Evolutionary conservation across 2,888 invertebrate species (phyloP).

Genomic region (Crematogaster levior): DNA sequence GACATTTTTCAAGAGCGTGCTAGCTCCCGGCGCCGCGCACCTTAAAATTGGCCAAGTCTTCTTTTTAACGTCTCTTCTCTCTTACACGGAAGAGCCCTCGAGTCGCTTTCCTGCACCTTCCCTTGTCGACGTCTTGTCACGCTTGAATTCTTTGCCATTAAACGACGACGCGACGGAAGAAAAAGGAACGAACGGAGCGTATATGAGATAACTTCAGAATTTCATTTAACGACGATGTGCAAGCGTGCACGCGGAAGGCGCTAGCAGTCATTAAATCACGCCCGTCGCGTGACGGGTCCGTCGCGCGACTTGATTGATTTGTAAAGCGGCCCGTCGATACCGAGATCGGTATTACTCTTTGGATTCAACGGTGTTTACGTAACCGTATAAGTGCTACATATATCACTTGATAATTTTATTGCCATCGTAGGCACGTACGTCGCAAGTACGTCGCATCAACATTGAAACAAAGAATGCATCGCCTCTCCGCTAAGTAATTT

Average conservation of each 20-base stretch:
- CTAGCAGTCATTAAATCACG: constrained; percentile 43
- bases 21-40: constrained; percentile 63
- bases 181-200: constrained; percentile 45
- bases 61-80: constrained; percentile 64
- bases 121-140: constrained; percentile 67
- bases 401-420: constrained; percentile 47
- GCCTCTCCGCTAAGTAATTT: constrained; percentile 28
- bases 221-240: constrained; percentile 55
- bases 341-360: constrained; percentile 20
- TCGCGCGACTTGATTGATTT: constrained; percentile 47
- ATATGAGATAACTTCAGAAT: constrained; percentile 59
- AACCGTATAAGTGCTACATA: constrained; percentile 41
- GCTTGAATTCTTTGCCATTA: constrained; percentile 70
- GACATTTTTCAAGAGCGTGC: constrained; percentile 79
- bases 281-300: constrained; percentile 30
- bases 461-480: constrained; percentile 24
- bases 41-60: constrained; percentile 72
- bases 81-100: constrained; percentile 47
- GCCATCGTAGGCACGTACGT: background rate
- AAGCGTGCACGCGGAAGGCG: constrained; percentile 36
- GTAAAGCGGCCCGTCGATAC: constrained; percentile 28
- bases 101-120: constrained; percentile 51
- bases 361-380: constrained; percentile 36
- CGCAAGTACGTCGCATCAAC: constrained; percentile 3
- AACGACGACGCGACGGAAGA: constrained; percentile 54